phyloP scores from a whole-genome alignment of 1,140 invertebrate genomes.

The Sycophila sp. region DNA sequence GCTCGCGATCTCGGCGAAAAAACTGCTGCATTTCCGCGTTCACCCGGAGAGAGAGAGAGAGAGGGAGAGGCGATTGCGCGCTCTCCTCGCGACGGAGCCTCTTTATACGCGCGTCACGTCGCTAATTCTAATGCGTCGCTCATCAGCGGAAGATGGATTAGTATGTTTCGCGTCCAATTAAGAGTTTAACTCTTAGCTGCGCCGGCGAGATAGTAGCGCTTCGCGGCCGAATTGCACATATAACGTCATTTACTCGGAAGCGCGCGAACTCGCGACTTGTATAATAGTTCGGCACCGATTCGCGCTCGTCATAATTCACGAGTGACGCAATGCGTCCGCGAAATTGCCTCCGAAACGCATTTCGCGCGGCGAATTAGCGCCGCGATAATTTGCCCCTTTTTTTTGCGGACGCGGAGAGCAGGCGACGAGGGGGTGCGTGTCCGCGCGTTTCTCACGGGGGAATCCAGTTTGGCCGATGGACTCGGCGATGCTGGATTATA shows the following conservation, averaged over 20 bases:
- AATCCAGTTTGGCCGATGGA: background rate
- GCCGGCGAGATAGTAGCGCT: background rate
- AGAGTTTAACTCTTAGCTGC: conserved; percentile 17
- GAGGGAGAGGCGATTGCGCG: background rate
- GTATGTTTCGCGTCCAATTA: conserved; percentile 30
- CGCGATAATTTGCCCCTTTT: background rate
- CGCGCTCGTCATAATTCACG: background rate
- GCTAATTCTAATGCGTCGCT: conserved; percentile 30
- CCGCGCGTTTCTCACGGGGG: background rate
- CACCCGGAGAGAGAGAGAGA: background rate
- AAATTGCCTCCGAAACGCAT: background rate
- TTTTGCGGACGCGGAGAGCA: background rate
- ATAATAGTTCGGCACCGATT: conserved; percentile 14
- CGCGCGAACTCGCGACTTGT: conserved; percentile 6
- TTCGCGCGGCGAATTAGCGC: conserved; percentile 4
- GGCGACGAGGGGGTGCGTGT: no score
- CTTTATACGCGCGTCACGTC: conserved; percentile 1
- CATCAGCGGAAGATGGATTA: conserved; percentile 31
- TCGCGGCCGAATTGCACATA: conserved; percentile 4
- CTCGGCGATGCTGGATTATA: no score
- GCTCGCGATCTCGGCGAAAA: background rate
- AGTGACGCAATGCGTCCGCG: background rate
- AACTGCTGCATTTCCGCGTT: conserved; percentile 1
- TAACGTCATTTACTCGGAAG: background rate
- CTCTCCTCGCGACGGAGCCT: background rate